Evolutionary conservation across 1,140 invertebrate genomes (phyloP), one percentile per base, ranked within the genome.

Genomic region (Diorhabda carinulata): DNA sequence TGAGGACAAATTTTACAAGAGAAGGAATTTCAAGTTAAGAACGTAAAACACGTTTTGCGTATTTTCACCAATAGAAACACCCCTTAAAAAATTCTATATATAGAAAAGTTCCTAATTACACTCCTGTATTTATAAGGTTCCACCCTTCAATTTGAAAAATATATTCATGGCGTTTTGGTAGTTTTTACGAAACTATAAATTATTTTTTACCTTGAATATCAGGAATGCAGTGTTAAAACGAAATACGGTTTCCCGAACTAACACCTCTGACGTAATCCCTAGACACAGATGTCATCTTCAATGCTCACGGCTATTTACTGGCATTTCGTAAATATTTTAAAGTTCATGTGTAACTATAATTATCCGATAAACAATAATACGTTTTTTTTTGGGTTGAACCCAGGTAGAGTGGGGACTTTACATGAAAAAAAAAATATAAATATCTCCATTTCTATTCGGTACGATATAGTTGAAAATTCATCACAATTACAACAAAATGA

Each of bases 331-430:
- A 61, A 40, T 43, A 40, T 41, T 40, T 61, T 61, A 61, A 61
- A 61, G 59, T 61, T 61, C 59, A 61, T 61, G 42, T 5, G 59
- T 61, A 40, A 41, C 25, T 61, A 61, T 61, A 61, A 61, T 61
- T 61, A 61, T 61, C 59, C 40, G 59, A 61, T 61, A 61, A 43
- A 61, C 42, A 61, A 61, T 43, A 61, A 25, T 61, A 61, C 59
- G 25, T 25, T 25, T 25, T 25, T 61, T 61, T 61, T 61, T 41
- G 59, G 59, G 59, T 41, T 61, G 59, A 43, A 9, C 41, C 47
- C 9, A 4, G 59, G 10, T 7, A 8, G 59, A 41, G 59, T 40
- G 59, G 59, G 59, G 25, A 41, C 25, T 25, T 25, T 25, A 25
- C 25, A 1, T 5, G 9, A 25, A 5, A n/a, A 9, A 43, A 61